Evolutionary conservation across 2,888 invertebrate genomes (phyloP), one percentile per base, ranked within the genome.

Genomic region (Chorisops tibialis): DNA sequence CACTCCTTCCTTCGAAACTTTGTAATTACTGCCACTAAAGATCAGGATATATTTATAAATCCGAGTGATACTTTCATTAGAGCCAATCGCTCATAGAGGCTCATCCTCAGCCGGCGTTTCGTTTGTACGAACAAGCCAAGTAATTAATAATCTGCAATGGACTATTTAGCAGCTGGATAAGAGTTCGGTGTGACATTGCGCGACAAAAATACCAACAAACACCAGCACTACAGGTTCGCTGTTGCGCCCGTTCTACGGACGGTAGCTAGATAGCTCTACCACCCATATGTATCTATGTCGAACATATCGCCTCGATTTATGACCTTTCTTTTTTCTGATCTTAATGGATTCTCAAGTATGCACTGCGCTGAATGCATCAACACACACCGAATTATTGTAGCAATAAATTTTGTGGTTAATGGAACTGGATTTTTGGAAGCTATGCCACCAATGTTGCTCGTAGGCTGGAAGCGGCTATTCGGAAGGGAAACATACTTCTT

Each of bases 381-480:
- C 21, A 50, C 39, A 54, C 35, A 22, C 52, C 22, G 49, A 54
- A 63, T 43, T 56, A 54, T 51, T 63, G 58, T 37, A 30, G 61
- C 51, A 61, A 63, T 63, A 63, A 63, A 63, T 63, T 63, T 63
- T 63, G 63, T 63, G 63, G 63, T 61, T 63, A 63, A 63, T 63
- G 63, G 63, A 63, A 61, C 43, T 58, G 45, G 45, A 45, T 56
- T 63, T 58, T 52, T 47, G 52, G 37, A 22, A 58, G 45, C 52
- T 63, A 45, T 56, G 35, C 45, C 24, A 56, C 48, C 22, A 48
- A 54, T 56, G 38, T 19, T 37, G 62, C 19, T 14, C 35, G 41
- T 35, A 39, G 45, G 22, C 18, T 30, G 49, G 56, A 56, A 62
- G 54, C n/a, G 19, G 19, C 4, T 22, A 48, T n/a, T 9, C 19